Percentiles rank a stretch among this genome's conserved stretches.
phyloP scores from a whole-genome alignment of 1,140 invertebrate genomes.

The Mya arenaria region DNA sequence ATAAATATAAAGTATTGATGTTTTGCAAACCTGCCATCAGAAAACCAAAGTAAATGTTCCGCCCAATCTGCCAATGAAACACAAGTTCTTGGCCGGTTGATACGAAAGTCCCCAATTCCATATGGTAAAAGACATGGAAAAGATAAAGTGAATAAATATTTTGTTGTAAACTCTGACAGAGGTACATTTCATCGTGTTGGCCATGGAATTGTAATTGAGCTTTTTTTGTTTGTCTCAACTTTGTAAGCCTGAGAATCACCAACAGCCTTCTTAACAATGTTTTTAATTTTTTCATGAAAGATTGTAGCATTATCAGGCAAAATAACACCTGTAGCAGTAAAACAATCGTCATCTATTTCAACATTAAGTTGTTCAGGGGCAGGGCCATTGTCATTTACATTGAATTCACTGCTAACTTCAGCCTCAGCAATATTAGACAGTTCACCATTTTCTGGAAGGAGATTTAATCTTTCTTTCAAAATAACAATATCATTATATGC shows the following conservation, averaged over 20 bases:
- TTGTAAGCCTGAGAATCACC: background rate
- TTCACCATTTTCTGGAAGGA: slow-evolving; percentile 38
- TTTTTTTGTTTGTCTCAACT: background rate
- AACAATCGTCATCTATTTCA: background rate
- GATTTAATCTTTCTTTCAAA: slow-evolving; percentile 14
- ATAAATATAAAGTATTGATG: slow-evolving; percentile 58
- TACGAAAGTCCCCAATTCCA: slow-evolving; percentile 15
- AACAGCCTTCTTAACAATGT: background rate
- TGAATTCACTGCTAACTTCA: background rate
- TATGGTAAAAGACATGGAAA: slow-evolving; percentile 26
- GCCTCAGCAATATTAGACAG: background rate
- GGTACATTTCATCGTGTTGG: background rate
- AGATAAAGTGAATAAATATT: slow-evolving; percentile 29
- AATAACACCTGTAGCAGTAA: background rate
- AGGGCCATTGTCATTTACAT: slow-evolving; percentile 4
- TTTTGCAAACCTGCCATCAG: slow-evolving; percentile 51
- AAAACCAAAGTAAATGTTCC: slow-evolving; percentile 51
- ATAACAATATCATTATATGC: slow-evolving; percentile 46
- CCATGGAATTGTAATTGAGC: slow-evolving; percentile 11
- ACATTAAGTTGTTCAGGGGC: background rate
- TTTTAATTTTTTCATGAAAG: background rate
- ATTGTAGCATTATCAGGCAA: background rate
- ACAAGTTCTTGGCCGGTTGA: slow-evolving; percentile 22
- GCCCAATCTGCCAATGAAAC: slow-evolving; percentile 45
- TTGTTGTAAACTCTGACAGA: slow-evolving; percentile 38